Percentiles rank a stretch among this genome's conserved stretches.
These are phyloP conservation scores for Trididemnum miniatum DNA, from an alignment of 23 tunicate genomes.

Conservation along the genomic window DNA sequence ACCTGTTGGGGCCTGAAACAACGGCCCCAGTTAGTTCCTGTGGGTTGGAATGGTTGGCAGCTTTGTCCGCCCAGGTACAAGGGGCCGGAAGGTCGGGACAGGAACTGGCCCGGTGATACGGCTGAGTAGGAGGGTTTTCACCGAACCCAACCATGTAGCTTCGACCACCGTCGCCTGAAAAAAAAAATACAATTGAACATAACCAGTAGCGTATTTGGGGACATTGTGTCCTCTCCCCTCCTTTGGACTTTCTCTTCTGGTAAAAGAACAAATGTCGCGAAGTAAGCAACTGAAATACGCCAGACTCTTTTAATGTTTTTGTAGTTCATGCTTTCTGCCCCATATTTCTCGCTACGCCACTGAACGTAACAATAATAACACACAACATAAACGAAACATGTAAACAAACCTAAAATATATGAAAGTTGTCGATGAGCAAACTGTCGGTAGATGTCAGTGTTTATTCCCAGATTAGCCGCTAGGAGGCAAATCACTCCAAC, in stretches of 20 bases:
- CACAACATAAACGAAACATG: too few species aligned
- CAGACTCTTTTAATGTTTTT: too few species aligned
- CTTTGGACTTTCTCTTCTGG: too few species aligned
- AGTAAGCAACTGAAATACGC: too few species aligned
- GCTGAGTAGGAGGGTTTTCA: conserved; percentile 69
- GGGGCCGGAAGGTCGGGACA: conserved; percentile 83
- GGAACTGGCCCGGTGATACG: conserved; percentile 90
- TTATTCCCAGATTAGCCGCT: conserved; percentile 70
- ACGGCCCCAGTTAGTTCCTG: conserved; percentile 85
- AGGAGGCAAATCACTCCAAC: conserved; percentile 72
- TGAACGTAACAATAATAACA: too few species aligned
- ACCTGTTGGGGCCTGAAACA: conserved; percentile 86
- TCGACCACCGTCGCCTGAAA: conserved; percentile 90
- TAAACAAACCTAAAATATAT: conserved; percentile 76
- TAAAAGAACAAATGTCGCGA: too few species aligned
- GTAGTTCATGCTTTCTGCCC: too few species aligned
- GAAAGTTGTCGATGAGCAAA: conserved; percentile 79
- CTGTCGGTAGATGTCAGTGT: conserved; percentile 46
- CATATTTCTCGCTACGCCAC: too few species aligned
- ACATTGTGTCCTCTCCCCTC: too few species aligned
- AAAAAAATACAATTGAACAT: too few species aligned
- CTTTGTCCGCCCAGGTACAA: conserved; percentile 72
- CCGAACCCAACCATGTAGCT: conserved; percentile 96
- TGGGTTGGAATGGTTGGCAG: conserved; percentile 64
- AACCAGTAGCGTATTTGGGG: too few species aligned